Percentiles rank a stretch among this genome's conserved stretches.
Evolutionary conservation across 2,797 vertebrate species (phyloP).

Genomic region (Micropoecilia bifurca): DNA sequence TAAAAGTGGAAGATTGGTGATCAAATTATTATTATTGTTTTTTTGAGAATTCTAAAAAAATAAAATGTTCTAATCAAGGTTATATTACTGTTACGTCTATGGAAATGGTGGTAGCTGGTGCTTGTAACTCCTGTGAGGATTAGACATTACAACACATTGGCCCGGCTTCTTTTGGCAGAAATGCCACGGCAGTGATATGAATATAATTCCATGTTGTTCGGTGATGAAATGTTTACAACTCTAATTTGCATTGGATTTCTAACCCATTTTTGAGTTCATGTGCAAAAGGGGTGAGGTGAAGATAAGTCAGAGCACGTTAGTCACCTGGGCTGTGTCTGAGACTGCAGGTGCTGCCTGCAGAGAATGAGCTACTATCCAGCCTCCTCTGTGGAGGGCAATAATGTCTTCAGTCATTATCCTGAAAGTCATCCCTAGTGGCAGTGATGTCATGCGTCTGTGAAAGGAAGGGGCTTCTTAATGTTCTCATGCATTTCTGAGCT

Average conservation of each 20-base stretch:
- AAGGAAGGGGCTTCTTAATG: constrained; percentile 29
- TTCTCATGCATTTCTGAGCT: constrained; percentile 31
- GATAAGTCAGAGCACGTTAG: constrained; percentile 63
- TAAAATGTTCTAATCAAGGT: not conserved
- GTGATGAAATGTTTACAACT: not conserved
- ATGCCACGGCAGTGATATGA: not conserved
- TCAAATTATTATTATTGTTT: not conserved
- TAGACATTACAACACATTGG: constrained; percentile 36
- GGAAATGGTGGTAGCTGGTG: not conserved
- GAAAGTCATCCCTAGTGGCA: constrained; percentile 55
- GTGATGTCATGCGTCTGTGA: constrained; percentile 66
- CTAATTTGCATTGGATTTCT: not conserved
- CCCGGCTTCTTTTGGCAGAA: constrained; percentile 7
- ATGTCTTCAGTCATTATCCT: constrained; percentile 52
- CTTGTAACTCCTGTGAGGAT: constrained; percentile 12
- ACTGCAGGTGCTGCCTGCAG: constrained; percentile 51
- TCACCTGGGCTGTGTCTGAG: constrained; percentile 48
- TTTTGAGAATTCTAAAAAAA: not conserved
- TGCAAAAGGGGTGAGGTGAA: constrained; percentile 49
- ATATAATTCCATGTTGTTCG: not conserved
- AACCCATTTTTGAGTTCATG: constrained; percentile 1
- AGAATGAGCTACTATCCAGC: constrained; percentile 40
- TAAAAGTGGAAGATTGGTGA: not conserved
- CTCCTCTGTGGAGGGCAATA: constrained; percentile 45
- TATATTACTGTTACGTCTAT: not conserved